phyloP scores from a whole-genome alignment of 2,888 invertebrate species.

The Crocallis elinguaria region DNA sequence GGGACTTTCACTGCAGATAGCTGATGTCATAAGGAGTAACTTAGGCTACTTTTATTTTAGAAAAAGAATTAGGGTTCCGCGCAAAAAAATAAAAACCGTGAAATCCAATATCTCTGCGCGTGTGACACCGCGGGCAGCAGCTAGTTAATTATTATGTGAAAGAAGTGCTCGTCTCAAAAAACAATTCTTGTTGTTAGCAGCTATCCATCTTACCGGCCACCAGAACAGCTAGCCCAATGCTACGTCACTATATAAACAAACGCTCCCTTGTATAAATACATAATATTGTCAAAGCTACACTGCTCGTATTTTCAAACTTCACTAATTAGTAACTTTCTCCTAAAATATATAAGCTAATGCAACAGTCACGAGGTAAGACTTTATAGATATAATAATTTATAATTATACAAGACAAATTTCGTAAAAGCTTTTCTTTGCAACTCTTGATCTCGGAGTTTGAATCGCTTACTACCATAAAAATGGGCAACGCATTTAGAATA shows the following conservation, averaged over 20 bases:
- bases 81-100: too few relatives aligned
- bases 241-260: conserved; percentile 1
- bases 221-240: conserved; percentile 22
- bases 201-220: too few relatives aligned
- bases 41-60: too few relatives aligned
- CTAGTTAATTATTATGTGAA: too few relatives aligned
- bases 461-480: too few relatives aligned
- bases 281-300: conserved; percentile 48
- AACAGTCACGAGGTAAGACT: conserved; percentile 9
- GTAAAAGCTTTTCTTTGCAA: background rate
- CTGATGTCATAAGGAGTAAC: too few relatives aligned
- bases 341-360: conserved; percentile 8
- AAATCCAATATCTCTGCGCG: too few relatives aligned
- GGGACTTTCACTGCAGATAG: too few relatives aligned
- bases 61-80: too few relatives aligned
- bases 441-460: too few relatives aligned
- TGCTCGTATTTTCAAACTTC: conserved; percentile 30
- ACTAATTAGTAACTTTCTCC: conserved; percentile 18
- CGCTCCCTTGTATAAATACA: conserved; percentile 20
- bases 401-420: background rate
- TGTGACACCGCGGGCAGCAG: too few relatives aligned
- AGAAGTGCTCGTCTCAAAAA: background rate
- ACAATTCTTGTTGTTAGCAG: background rate
- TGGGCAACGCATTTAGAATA: too few relatives aligned
- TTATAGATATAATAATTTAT: background rate